Evolutionary conservation across 2,797 vertebrate genomes (phyloP).

Genomic region (Pseudotriccus pelzelni): DNA sequence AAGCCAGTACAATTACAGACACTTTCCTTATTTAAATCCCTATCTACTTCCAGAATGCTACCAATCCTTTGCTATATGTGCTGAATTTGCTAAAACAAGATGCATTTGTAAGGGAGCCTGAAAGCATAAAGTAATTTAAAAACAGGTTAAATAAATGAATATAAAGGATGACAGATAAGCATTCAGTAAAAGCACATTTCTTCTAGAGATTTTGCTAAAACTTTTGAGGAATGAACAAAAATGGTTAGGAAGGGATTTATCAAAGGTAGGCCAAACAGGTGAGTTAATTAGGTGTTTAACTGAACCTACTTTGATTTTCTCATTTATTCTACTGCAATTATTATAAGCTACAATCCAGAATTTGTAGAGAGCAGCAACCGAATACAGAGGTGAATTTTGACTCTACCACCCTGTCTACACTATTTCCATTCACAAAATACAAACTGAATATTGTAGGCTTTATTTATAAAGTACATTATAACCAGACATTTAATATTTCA

Average conservation of each 20-base stretch:
- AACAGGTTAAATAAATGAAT: neutral
- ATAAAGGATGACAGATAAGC: neutral
- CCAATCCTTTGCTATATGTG: neutral
- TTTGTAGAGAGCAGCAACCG: neutral
- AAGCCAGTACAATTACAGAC: neutral
- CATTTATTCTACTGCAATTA: neutral
- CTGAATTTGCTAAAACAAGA: neutral
- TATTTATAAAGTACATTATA: neutral
- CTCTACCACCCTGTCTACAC: neutral
- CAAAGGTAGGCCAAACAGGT: neutral
- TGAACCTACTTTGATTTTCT: slow-evolving; percentile 30
- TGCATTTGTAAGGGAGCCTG: neutral
- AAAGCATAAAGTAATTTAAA: slow-evolving; percentile 7
- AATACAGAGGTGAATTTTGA: neutral
- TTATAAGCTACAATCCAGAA: neutral
- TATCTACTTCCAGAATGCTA: neutral
- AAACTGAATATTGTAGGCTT: neutral
- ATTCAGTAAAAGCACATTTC: neutral
- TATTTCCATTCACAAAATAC: neutral
- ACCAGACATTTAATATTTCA: neutral
- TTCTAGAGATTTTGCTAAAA: neutral
- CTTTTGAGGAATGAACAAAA: slow-evolving; percentile 32
- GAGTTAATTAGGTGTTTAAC: slow-evolving; percentile 9
- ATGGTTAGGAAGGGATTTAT: neutral
- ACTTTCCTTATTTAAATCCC: neutral